These are phyloP conservation scores for Ara ararauna DNA, from an alignment of 2,797 vertebrate genomes.

Conservation along the genomic window DNA sequence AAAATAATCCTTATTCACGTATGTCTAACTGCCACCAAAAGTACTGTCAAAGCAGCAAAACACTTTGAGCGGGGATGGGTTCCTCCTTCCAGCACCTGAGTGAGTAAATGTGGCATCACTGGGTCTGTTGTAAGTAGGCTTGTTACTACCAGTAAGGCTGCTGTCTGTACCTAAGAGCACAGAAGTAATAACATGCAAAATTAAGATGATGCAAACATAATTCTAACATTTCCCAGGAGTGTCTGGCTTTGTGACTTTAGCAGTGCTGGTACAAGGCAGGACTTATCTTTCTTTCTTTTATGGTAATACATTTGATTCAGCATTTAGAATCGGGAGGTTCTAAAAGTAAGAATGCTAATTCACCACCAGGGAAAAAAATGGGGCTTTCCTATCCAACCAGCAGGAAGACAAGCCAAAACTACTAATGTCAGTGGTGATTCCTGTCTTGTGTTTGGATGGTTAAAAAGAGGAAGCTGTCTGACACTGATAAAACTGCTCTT, in stretches of 20 bases:
- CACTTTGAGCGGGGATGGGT: neutral
- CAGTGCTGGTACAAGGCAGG: neutral
- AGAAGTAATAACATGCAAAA: conserved; percentile 36
- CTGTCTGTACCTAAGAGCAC: neutral
- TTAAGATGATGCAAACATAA: neutral
- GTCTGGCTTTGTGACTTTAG: conserved; percentile 13
- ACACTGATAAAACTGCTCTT: conserved; percentile 53
- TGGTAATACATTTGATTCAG: neutral
- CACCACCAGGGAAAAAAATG: neutral
- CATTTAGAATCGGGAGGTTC: neutral
- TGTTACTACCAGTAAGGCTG: neutral
- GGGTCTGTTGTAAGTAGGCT: neutral
- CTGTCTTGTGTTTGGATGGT: neutral
- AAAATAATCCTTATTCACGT: neutral
- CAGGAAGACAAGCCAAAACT: conserved; percentile 14
- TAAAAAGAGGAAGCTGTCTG: conserved; percentile 27
- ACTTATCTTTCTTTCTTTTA: neutral
- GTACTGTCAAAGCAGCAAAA: neutral
- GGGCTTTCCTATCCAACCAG: neutral
- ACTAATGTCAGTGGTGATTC: conserved; percentile 17
- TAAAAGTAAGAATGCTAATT: neutral
- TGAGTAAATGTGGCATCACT: neutral
- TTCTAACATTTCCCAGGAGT: conserved; percentile 12
- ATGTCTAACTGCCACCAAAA: neutral
- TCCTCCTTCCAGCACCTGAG: neutral